Evolutionary conservation across 2,888 invertebrate genomes (phyloP).

Genomic region (Orchesella flavescens): DNA sequence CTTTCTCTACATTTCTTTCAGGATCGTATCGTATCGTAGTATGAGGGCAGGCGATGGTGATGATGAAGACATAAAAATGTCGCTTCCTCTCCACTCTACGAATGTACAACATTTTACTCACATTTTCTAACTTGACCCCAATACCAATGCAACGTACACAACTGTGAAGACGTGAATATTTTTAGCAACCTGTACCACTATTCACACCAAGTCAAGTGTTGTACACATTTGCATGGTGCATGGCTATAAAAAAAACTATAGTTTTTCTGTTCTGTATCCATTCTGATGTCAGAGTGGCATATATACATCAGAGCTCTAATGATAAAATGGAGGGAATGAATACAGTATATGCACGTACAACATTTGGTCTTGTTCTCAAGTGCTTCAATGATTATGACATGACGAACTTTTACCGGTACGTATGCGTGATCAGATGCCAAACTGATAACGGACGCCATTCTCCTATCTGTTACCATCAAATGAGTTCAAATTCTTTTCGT

Average conservation of each 20-base stretch:
- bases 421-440: slow-evolving; percentile 31
- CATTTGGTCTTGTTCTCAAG: background rate
- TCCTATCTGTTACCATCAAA: slow-evolving; percentile 26
- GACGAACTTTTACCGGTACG: background rate
- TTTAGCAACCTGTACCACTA: slow-evolving; percentile 20
- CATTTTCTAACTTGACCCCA: slow-evolving; percentile 26
- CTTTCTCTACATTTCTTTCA: slow-evolving; percentile 36
- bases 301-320: background rate
- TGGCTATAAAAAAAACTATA: background rate
- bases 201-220: background rate
- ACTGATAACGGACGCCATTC: slow-evolving; percentile 28
- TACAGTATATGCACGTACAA: background rate
- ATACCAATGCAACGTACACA: background rate
- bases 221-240: background rate
- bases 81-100: slow-evolving; percentile 12
- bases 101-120: background rate
- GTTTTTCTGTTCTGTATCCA: slow-evolving; percentile 1
- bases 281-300: background rate
- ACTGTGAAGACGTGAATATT: background rate
- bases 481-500: background rate
- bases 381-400: background rate
- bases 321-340: slow-evolving; percentile 8
- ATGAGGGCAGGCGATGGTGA: background rate
- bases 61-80: slow-evolving; percentile 43
- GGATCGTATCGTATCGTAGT: slow-evolving; percentile 2